Conservation (phyloP, 2,888 invertebrate species). For the Neoitamus cyanurus region DNA sequence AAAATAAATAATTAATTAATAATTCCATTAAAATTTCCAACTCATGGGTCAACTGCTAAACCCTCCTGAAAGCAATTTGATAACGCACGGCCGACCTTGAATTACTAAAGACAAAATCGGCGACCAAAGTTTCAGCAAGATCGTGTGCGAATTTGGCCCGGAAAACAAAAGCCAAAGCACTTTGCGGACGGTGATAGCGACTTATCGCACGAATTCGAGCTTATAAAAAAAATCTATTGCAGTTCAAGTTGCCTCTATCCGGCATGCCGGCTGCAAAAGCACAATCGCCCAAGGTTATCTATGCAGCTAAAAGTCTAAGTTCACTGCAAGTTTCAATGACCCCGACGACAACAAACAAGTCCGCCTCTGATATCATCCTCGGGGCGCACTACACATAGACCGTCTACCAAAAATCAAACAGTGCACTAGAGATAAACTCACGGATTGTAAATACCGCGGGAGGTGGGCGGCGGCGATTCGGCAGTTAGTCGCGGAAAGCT, state of each 20-base stretch:
- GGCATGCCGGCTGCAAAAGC: background rate
- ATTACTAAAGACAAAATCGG: background rate
- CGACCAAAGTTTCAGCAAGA: background rate
- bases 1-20: background rate
- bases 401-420: conserved; percentile 52
- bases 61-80: background rate
- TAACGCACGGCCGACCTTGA: background rate
- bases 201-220: background rate
- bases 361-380: conserved; percentile 47
- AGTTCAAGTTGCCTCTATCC: conserved; percentile 33
- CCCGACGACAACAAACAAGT: conserved; percentile 43
- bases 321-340: conserved; percentile 50
- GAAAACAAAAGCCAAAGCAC: background rate
- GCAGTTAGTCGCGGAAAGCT: background rate
- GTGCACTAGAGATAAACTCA: conserved; percentile 48
- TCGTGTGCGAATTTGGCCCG: background rate
- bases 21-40: background rate
- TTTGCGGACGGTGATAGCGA: background rate
- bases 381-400: conserved; percentile 39
- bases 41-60: background rate
- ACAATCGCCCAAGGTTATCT: conserved; percentile 51
- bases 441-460: conserved; percentile 8
- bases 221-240: background rate
- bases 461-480: background rate
- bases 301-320: conserved; percentile 48